Conservation (phyloP, 1,140 invertebrate genomes). For the Neodiprion virginianus region DNA sequence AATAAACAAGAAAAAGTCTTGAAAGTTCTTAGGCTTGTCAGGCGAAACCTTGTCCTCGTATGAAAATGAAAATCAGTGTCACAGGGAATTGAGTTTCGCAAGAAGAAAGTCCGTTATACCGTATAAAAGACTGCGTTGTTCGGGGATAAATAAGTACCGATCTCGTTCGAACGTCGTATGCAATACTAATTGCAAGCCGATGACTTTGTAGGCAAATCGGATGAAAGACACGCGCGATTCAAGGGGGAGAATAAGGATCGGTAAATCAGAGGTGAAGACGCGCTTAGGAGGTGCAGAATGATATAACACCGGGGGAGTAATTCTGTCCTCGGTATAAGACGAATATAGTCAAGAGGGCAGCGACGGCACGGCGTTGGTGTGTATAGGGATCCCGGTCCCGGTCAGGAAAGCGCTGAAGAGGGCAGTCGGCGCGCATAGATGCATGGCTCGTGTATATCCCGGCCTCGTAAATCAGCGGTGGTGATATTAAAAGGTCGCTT, state of each 20-base stretch:
- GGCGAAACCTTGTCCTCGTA: too few relatives aligned
- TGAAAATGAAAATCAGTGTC: too few relatives aligned
- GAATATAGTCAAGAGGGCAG: neutral
- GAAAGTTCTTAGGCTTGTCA: too few relatives aligned
- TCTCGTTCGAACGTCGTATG: too few relatives aligned
- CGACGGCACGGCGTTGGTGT: neutral
- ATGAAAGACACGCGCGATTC: neutral
- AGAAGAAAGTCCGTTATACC: too few relatives aligned
- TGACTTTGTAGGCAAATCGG: too few relatives aligned
- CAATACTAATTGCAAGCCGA: too few relatives aligned
- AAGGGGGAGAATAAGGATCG: neutral
- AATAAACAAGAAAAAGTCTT: too few relatives aligned
- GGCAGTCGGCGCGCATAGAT: constrained; percentile 9
- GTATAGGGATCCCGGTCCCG: too few relatives aligned
- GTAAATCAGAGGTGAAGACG: neutral
- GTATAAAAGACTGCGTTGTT: too few relatives aligned
- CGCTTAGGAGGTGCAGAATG: neutral
- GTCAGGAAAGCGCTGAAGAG: neutral
- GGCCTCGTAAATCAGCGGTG: constrained; percentile 23
- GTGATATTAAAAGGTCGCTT: constrained; percentile 32
- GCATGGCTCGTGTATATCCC: constrained; percentile 15
- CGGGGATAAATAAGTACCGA: too few relatives aligned
- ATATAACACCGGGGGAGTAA: neutral
- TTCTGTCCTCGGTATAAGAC: constrained; percentile 2
- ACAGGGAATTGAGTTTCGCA: too few relatives aligned